Conservation (phyloP, 2,113 vertebrate species). For the Thamnophis sirtalis region DNA sequence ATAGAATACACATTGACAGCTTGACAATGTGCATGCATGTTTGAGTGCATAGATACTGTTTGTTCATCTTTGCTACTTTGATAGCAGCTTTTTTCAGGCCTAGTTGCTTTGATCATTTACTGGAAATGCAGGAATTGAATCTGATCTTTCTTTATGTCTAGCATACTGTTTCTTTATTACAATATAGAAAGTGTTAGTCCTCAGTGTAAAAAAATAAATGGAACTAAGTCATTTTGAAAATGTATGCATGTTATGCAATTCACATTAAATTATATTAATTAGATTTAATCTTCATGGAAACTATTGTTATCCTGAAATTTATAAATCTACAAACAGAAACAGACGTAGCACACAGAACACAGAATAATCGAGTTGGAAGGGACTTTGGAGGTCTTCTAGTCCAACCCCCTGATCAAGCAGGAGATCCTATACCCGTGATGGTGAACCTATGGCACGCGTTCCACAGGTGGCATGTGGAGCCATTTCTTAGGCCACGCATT, state of each 20-base stretch:
- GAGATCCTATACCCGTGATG: no score
- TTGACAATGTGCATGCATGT: neutral
- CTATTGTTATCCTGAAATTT: neutral
- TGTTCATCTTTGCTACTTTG: neutral
- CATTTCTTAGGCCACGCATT: no score
- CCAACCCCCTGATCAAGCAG: no score
- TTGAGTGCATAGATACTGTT: neutral
- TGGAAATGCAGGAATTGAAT: neutral
- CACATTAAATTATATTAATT: no score
- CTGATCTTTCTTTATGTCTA: neutral
- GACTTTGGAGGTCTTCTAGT: no score
- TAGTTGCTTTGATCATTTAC: neutral
- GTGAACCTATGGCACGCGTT: no score
- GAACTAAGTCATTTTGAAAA: neutral
- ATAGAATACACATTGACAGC: neutral
- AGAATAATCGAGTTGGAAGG: no score
- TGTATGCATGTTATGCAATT: neutral
- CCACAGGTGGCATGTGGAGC: no score
- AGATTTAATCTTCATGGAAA: neutral
- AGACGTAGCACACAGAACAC: neutral
- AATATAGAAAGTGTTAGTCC: neutral
- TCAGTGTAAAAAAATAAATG: neutral
- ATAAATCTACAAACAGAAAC: neutral
- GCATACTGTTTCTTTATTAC: neutral
- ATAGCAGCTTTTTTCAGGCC: neutral